A percentile compares a stretch with the other conserved stretches of the same genome.
Conservation (phyloP, 2,888 invertebrate species). For the Lepidocyrtoides sp. region DNA sequence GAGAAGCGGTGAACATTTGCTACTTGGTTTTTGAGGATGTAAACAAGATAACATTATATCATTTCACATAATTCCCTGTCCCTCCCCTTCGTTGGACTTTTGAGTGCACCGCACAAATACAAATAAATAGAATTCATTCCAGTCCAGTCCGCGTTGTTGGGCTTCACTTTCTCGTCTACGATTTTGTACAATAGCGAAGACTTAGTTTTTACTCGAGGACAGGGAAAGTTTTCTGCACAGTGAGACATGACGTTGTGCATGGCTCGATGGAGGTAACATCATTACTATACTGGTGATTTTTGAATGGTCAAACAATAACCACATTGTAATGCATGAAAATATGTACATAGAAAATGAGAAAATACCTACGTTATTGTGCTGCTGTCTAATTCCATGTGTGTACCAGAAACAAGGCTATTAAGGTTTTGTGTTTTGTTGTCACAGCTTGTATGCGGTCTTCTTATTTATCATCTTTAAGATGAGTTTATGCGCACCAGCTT, state of each 20-base stretch:
- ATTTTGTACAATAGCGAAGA: not conserved
- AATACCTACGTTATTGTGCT: not conserved
- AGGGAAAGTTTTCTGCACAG: not conserved
- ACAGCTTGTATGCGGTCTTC: slow-evolving; percentile 60
- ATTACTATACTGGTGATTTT: not conserved
- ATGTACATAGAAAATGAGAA: not conserved
- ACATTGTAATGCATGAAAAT: not conserved
- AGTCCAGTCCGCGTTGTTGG: not conserved
- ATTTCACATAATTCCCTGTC: not conserved
- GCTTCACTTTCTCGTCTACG: not conserved
- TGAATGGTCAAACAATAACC: not conserved
- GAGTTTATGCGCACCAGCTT: not conserved
- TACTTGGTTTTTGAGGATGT: not conserved
- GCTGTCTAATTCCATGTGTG: not conserved
- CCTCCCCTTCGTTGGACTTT: not conserved
- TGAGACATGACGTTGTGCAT: not conserved
- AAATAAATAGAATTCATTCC: not conserved
- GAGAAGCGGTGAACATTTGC: not conserved
- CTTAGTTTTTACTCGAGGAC: not conserved
- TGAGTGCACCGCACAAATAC: not conserved
- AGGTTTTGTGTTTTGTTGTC: too few relatives aligned
- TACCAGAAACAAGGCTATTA: not conserved
- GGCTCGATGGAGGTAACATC: not conserved
- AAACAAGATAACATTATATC: slow-evolving; percentile 7
- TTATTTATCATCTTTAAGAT: not conserved